Conservation (phyloP, 92 coral and sea anemone species). For the Bergia puertoricense region DNA sequence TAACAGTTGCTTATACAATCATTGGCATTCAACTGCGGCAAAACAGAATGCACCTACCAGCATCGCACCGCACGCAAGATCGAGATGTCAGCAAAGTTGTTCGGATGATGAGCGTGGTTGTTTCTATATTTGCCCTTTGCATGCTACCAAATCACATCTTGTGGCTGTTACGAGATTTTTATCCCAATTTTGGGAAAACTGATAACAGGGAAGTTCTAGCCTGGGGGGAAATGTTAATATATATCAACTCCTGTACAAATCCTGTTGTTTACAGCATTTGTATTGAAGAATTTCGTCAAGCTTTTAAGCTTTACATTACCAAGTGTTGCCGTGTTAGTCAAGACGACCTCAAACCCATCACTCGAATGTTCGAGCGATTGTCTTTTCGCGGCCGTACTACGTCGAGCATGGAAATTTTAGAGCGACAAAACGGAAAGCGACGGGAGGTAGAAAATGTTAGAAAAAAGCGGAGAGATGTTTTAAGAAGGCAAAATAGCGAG, state of each 20-base stretch:
- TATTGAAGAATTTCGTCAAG: conserved; percentile 84
- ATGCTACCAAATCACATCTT: conserved; percentile 87
- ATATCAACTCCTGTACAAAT: conserved; percentile 85
- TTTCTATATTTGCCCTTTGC: conserved; percentile 76
- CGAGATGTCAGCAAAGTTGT: conserved; percentile 82
- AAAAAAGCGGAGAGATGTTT: neutral
- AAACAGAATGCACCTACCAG: conserved; percentile 70
- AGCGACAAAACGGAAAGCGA: conserved; percentile 47
- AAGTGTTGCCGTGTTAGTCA: conserved; percentile 87
- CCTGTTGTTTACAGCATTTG: conserved; percentile 88
- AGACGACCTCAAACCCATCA: conserved; percentile 71
- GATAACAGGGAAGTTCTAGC: conserved; percentile 49
- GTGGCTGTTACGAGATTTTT: conserved; percentile 77
- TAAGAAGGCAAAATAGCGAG: conserved; percentile 12
- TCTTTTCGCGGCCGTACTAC: conserved; percentile 70
- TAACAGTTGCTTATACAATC: conserved; percentile 67
- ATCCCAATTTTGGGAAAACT: conserved; percentile 18
- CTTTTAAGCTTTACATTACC: conserved; percentile 81
- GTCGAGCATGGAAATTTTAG: conserved; percentile 61
- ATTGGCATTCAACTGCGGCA: conserved; percentile 67
- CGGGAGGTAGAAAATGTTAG: neutral
- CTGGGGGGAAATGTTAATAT: conserved; percentile 84
- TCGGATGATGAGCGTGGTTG: conserved; percentile 80
- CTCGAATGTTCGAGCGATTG: conserved; percentile 80
- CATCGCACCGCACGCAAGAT: conserved; percentile 79